Evolutionary conservation across 1,140 invertebrate species (phyloP), one percentile per base, ranked within the genome.

Genomic region (Anastatus disparis): DNA sequence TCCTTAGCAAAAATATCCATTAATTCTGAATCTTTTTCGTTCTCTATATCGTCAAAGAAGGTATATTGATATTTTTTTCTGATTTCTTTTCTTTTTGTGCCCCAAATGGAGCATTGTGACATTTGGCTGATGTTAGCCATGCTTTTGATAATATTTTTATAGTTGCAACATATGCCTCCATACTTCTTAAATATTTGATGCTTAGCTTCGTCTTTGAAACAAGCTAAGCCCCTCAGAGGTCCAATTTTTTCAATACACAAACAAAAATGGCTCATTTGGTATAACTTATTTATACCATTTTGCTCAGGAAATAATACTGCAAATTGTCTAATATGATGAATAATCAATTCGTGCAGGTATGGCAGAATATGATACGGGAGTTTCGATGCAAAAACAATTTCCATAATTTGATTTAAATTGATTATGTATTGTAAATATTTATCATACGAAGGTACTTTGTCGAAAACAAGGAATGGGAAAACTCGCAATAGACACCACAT

Each of bases 371-470:
- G 20, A 3, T 3, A 13, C 3, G 3, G 17, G 6, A 59, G 7
- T 42, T 59, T 59, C 17, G 56, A 35, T 9, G 56, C 56, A 17
- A 40, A 59, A 9, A 59, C 20, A 15, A 59, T 59, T 59, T 59
- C 56, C 9, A 20, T 59, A 10, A 59, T 59, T 20, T 24, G 10
- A 24, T 59, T 59, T 13, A 59, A 15, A 7, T 17, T 38, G 3
- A 59, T 6, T 6, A 59, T 59, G 42, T 15, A n/a, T 20, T 59
- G 15, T 42, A 59, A 59, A 24, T 40, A 59, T 22, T 4, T 2
- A 40, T 59, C 35, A 24, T 59, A 17, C 20, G 3, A 10, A 4
- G 31, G n/a, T 6, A 59, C 56, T 26, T 24, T 59, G 26, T 59
- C 56, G 3, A 35, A 40, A 8, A 59, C 20, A 3, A 59, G 3